phyloP scores from a whole-genome alignment of 2,888 invertebrate genomes.

The Hyposoter didymator region DNA sequence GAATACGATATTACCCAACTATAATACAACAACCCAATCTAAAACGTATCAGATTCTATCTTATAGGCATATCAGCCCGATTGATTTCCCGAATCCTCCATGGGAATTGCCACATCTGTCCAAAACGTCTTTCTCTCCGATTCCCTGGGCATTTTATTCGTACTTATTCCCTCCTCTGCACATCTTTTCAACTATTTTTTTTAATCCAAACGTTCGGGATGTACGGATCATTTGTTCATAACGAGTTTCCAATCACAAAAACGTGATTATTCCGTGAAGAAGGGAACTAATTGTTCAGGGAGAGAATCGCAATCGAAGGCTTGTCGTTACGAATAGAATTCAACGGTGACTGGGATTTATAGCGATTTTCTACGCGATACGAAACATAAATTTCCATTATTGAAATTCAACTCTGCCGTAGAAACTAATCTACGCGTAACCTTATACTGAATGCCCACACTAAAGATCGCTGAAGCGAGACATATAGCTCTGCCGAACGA shows the following conservation, averaged over 20 bases:
- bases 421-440: no score
- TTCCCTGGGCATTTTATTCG: not conserved
- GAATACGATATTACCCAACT: slow-evolving; percentile 25
- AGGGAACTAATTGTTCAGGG: not conserved
- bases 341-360: no score
- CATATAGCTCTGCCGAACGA: no score
- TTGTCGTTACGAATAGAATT: no score
- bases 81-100: slow-evolving; percentile 50
- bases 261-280: not conserved
- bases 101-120: slow-evolving; percentile 61
- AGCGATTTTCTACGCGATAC: no score
- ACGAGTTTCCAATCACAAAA: not conserved
- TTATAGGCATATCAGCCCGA: slow-evolving; percentile 40
- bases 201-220: not conserved
- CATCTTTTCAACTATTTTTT: not conserved
- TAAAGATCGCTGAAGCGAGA: no score
- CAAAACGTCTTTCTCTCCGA: slow-evolving; percentile 31
- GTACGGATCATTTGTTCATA: not conserved
- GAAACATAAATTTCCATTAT: no score
- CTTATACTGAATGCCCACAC: no score
- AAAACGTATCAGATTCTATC: slow-evolving; percentile 25
- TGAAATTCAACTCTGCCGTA: no score
- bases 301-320: no score
- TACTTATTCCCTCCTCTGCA: not conserved
- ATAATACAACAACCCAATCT: slow-evolving; percentile 31